Percentiles rank a stretch among this genome's conserved stretches.
Conservation (phyloP, 2,113 vertebrate species). For the Podilymbus podiceps region DNA sequence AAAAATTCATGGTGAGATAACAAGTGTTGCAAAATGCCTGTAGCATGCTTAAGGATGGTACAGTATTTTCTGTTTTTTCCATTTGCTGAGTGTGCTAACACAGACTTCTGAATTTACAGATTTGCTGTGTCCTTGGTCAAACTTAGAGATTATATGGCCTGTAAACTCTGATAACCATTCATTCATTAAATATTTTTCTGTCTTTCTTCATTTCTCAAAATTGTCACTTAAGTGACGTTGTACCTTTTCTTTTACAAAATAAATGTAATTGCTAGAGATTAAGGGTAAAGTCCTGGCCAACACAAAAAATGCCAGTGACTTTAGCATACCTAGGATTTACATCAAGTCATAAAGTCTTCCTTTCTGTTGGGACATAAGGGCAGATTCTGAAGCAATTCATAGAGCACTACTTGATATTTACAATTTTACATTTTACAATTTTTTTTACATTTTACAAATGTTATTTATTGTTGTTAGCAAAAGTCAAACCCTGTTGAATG, state of each 20-base stretch:
- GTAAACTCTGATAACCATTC: not conserved
- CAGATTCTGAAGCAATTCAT: not conserved
- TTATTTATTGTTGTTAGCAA: not conserved
- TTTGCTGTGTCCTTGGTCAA: not conserved
- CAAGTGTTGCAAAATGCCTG: not conserved
- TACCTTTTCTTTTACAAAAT: not conserved
- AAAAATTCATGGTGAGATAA: slow-evolving; percentile 10
- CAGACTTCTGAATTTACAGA: not conserved
- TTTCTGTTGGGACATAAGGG: not conserved
- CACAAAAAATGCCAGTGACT: not conserved
- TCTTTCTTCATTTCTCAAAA: not conserved
- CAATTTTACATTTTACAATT: no score
- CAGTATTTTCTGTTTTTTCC: not conserved
- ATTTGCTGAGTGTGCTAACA: not conserved
- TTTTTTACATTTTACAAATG: no score
- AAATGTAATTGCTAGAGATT: not conserved
- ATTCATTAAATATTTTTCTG: not conserved
- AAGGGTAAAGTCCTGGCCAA: not conserved
- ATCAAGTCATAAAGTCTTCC: not conserved
- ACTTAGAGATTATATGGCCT: not conserved
- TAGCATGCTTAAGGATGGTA: not conserved
- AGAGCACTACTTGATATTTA: not conserved
- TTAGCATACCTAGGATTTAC: not conserved
- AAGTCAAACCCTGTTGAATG: not conserved
- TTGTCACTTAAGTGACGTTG: not conserved